A percentile compares a stretch with the other conserved stretches of the same genome.
Conservation (phyloP, 1,140 invertebrate genomes). For the Idris sp. region DNA sequence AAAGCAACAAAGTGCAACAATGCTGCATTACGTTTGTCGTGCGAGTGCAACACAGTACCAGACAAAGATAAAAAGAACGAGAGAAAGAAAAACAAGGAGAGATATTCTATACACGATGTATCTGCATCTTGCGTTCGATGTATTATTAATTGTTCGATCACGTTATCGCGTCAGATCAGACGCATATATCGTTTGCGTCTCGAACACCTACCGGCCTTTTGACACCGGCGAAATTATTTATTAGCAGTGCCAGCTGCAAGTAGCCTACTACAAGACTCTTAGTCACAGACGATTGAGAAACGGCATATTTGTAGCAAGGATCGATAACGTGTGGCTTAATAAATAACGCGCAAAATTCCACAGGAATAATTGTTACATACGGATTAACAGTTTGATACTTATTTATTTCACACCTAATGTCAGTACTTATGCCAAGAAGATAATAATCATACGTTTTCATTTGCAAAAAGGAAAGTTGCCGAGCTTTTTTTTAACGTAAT, state of each 20-base stretch:
- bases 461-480: constrained; percentile 16
- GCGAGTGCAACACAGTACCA: too few relatives aligned
- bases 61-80: not conserved
- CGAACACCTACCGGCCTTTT: constrained; percentile 64
- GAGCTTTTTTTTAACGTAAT: not conserved
- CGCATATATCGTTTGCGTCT: constrained; percentile 60
- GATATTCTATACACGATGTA: too few relatives aligned
- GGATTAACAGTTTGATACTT: constrained; percentile 15
- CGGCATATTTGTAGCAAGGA: constrained; percentile 15
- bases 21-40: constrained; percentile 16
- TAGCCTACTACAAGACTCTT: constrained; percentile 59
- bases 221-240: constrained; percentile 69
- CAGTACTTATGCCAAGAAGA: constrained; percentile 18
- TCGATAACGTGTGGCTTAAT: constrained; percentile 26
- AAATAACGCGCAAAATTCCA: constrained; percentile 50
- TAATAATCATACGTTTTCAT: constrained; percentile 23
- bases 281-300: constrained; percentile 62
- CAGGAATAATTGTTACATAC: constrained; percentile 36
- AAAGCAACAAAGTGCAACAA: constrained; percentile 40
- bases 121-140: constrained; percentile 22
- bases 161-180: constrained; percentile 51
- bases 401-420: constrained; percentile 33
- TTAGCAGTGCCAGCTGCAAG: constrained; percentile 50
- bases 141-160: constrained; percentile 56
- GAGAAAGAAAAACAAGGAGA: constrained; percentile 11